These are phyloP conservation scores for Cotesia chilonis DNA, from an alignment of 1,140 invertebrate genomes.

Conservation along the genomic window DNA sequence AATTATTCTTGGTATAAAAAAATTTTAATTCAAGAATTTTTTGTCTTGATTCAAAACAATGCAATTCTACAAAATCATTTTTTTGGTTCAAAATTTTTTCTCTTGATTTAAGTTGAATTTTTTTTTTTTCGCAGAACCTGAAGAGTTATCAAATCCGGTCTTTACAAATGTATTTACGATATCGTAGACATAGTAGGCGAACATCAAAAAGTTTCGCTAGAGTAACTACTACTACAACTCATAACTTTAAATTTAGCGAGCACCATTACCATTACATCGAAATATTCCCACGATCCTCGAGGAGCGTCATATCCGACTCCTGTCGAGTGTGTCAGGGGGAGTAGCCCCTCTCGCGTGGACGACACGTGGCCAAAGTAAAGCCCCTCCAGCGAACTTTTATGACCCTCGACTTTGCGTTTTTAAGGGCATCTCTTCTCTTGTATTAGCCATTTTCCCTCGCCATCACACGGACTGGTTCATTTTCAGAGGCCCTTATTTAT, in stretches of 20 bases:
- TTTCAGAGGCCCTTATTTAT: too few relatives aligned
- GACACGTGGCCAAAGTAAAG: slow-evolving; percentile 39
- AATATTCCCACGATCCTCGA: slow-evolving; percentile 31
- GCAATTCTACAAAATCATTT: too few relatives aligned
- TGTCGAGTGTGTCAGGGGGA: slow-evolving; percentile 20
- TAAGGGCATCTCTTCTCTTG: background rate
- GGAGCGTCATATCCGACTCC: slow-evolving; percentile 39
- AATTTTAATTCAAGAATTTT: too few relatives aligned
- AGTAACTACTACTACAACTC: slow-evolving; percentile 13
- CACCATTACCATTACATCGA: background rate
- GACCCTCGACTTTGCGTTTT: slow-evolving; percentile 25
- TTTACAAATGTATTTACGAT: background rate
- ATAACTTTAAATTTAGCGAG: slow-evolving; percentile 24
- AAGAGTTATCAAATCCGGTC: too few relatives aligned
- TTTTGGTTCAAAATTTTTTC: too few relatives aligned
- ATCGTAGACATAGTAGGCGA: background rate
- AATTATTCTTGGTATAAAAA: too few relatives aligned
- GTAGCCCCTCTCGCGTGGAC: slow-evolving; percentile 37
- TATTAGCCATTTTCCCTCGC: background rate
- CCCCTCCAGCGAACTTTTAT: background rate
- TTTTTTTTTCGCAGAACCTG: too few relatives aligned
- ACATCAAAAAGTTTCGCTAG: slow-evolving; percentile 3
- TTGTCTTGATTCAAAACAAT: too few relatives aligned
- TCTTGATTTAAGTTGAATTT: too few relatives aligned
- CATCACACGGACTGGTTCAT: background rate